Conservation (phyloP, 2,888 invertebrate genomes). For the Nysson spinosus region DNA sequence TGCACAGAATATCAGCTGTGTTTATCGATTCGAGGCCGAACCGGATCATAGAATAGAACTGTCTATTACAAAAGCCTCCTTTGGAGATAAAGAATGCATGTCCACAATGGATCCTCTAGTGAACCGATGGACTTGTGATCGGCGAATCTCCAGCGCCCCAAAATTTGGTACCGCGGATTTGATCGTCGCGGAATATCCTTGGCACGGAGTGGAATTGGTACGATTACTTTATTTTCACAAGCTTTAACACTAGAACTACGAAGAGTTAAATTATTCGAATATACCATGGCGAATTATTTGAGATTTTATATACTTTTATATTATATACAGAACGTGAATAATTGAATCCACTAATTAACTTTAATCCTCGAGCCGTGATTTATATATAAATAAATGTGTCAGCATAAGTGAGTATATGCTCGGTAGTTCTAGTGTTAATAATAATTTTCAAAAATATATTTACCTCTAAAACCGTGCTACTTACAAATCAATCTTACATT, state of each 20-base stretch:
- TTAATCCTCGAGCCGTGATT: no score
- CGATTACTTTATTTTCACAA: background rate
- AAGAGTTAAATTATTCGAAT: no score
- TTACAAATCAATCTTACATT: slow-evolving; percentile 5
- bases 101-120: slow-evolving; percentile 83
- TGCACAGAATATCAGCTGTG: slow-evolving; percentile 85
- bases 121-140: slow-evolving; percentile 85
- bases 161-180: slow-evolving; percentile 63
- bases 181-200: slow-evolving; percentile 70
- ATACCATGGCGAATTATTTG: no score
- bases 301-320: no score
- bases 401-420: no score
- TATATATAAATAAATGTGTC: no score
- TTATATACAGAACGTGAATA: no score
- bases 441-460: background rate
- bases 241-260: no score
- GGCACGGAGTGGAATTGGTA: slow-evolving; percentile 80
- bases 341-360: no score
- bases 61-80: slow-evolving; percentile 84
- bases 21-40: slow-evolving; percentile 86
- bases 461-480: background rate
- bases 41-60: slow-evolving; percentile 84
- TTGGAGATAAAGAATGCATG: slow-evolving; percentile 84
- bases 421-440: no score
- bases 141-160: slow-evolving; percentile 56